Percentiles rank a stretch among this genome's conserved stretches.
Evolutionary conservation across 2,888 invertebrate genomes (phyloP).

Genomic region (Himalopsyche japonica): DNA sequence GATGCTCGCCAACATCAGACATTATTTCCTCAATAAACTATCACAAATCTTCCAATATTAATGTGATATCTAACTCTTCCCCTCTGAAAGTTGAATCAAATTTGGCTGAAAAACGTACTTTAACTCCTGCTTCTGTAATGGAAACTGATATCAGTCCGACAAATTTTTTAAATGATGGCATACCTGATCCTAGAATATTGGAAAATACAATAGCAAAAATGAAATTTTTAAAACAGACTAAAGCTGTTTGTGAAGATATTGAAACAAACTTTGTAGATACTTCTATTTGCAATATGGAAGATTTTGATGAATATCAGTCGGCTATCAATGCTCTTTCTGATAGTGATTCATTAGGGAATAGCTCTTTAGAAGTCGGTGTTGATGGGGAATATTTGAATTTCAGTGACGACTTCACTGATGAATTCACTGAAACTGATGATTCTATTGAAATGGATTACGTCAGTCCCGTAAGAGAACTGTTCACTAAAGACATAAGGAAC

Average conservation of each 20-base stretch:
- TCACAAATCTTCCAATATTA: neutral
- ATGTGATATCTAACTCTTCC: neutral
- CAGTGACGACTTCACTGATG: conserved; percentile 49
- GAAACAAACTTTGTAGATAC: neutral
- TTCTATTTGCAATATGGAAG: neutral
- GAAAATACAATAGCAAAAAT: neutral
- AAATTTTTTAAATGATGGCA: neutral
- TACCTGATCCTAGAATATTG: neutral
- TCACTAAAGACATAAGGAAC: conserved; percentile 57
- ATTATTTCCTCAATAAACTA: neutral
- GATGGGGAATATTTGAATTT: conserved; percentile 57
- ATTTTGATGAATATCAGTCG: neutral
- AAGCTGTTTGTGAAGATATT: neutral
- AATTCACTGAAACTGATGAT: conserved; percentile 49
- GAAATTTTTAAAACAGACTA: neutral
- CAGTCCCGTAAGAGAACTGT: conserved; percentile 55
- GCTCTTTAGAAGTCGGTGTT: conserved; percentile 10
- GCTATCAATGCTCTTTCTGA: neutral
- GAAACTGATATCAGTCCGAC: neutral
- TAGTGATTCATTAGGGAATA: neutral
- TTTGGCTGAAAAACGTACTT: neutral
- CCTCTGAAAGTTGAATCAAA: neutral
- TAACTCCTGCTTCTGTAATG: neutral
- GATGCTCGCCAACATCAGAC: neutral
- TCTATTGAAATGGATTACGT: conserved; percentile 46